Evolutionary conservation across 1,140 invertebrate genomes (phyloP).

Genomic region (Coboldia fuscipes): DNA sequence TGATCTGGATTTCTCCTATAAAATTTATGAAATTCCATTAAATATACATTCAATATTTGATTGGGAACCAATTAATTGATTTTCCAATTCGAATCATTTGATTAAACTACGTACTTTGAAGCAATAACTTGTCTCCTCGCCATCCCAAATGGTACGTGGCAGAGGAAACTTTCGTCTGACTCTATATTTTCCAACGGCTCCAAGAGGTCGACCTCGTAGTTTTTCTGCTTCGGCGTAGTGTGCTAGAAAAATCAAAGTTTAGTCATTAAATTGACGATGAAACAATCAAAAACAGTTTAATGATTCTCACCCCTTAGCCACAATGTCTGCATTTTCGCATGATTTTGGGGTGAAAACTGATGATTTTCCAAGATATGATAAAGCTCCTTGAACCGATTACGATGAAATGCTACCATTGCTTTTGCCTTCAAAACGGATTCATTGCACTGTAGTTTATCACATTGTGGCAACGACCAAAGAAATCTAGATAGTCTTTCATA

Average conservation of each 20-base stretch:
- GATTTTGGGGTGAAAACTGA: constrained; percentile 90
- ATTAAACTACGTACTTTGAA: too few species aligned
- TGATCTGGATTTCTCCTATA: constrained; percentile 65
- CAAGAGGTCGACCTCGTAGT: constrained; percentile 71
- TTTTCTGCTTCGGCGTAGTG: constrained; percentile 93
- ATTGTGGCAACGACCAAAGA: constrained; percentile 93
- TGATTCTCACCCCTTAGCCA: constrained; percentile 47
- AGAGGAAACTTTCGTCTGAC: constrained; percentile 94
- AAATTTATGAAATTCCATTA: constrained; percentile 5
- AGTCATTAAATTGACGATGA: too few species aligned
- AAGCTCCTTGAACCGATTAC: constrained; percentile 88
- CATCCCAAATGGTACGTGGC: constrained; percentile 96
- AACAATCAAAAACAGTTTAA: background rate
- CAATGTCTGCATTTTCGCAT: constrained; percentile 81
- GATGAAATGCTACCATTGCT: constrained; percentile 91
- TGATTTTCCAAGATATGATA: constrained; percentile 90
- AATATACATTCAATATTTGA: constrained; percentile 2
- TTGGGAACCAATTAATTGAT: too few species aligned
- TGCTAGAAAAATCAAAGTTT: too few species aligned
- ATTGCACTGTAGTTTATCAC: constrained; percentile 87
- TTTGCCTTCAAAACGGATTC: constrained; percentile 98
- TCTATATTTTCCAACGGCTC: constrained; percentile 90
- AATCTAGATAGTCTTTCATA: constrained; percentile 88
- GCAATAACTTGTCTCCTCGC: constrained; percentile 96
- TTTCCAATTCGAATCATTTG: too few species aligned